These are phyloP conservation scores for Procavia capensis DNA, from an alignment of 2,113 vertebrate species.

Conservation along the genomic window DNA sequence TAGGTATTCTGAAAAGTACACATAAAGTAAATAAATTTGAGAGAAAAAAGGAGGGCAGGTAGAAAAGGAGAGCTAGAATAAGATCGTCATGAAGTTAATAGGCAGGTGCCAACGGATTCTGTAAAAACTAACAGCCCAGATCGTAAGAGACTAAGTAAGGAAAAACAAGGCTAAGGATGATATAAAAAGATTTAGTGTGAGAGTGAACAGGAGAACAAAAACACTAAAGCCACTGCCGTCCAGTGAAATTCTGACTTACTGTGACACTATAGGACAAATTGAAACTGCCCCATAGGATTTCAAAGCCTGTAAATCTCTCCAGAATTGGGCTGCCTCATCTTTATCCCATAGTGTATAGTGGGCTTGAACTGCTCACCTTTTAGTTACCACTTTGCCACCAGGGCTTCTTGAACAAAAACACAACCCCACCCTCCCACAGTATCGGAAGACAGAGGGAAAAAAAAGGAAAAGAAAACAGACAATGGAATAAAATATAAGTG, in stretches of 20 bases:
- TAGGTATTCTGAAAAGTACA: conserved; percentile 38
- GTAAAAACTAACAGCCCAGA: not conserved
- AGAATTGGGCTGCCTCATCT: too few species aligned
- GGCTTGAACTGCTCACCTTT: too few species aligned
- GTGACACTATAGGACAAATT: too few species aligned
- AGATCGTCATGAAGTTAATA: not conserved
- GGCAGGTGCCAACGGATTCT: not conserved
- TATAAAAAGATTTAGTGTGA: conserved; percentile 4
- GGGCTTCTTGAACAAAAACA: not conserved
- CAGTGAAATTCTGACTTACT: too few species aligned
- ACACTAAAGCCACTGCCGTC: not conserved
- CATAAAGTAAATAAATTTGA: conserved; percentile 26
- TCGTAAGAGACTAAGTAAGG: not conserved
- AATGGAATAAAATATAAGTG: not conserved
- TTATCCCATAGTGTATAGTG: too few species aligned
- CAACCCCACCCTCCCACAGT: not conserved
- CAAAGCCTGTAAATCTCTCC: too few species aligned
- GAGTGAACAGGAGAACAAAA: conserved; percentile 21
- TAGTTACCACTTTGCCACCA: too few species aligned
- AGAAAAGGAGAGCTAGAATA: conserved; percentile 4
- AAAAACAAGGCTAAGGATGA: not conserved
- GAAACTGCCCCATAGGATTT: too few species aligned
- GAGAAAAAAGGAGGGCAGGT: not conserved
- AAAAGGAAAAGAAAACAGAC: not conserved
- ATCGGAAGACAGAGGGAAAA: not conserved